phyloP scores from a whole-genome alignment of 2,113 vertebrate genomes.

The Oncorhynchus mykiss region DNA sequence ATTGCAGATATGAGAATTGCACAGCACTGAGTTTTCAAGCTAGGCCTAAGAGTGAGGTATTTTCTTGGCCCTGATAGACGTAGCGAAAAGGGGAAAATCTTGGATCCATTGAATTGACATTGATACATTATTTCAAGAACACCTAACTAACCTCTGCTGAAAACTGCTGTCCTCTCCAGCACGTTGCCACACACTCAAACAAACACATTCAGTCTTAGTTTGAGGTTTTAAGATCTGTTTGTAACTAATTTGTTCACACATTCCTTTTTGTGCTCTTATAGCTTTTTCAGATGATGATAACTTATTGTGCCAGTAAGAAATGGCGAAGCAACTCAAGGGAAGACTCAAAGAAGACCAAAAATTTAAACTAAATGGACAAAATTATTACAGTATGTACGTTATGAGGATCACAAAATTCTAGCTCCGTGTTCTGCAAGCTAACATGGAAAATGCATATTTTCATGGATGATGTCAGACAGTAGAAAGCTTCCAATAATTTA shows the following conservation, averaged over 20 bases:
- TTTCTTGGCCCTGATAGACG: not conserved
- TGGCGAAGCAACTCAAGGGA: too few relatives aligned
- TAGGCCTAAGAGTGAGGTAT: not conserved
- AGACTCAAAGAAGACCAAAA: too few relatives aligned
- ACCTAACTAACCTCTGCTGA: not conserved
- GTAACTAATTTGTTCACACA: too few relatives aligned
- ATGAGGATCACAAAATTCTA: too few relatives aligned
- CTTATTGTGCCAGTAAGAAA: too few relatives aligned
- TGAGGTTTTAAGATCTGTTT: too few relatives aligned
- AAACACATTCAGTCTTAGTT: not conserved
- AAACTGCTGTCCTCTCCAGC: not conserved
- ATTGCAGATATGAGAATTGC: slow-evolving; percentile 46
- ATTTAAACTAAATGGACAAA: too few relatives aligned
- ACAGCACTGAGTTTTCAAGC: slow-evolving; percentile 13
- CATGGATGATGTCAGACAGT: not conserved
- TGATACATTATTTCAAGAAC: not conserved
- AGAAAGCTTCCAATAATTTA: slow-evolving; percentile 14
- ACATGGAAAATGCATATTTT: too few relatives aligned
- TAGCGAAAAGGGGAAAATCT: not conserved
- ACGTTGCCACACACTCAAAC: not conserved
- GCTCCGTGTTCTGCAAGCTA: too few relatives aligned
- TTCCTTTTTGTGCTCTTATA: too few relatives aligned
- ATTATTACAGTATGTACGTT: too few relatives aligned
- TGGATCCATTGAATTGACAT: not conserved
- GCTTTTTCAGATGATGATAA: too few relatives aligned